Base-by-base conservation (phyloP, 2,113 vertebrate genomes). In the Rattus norvegicus region DNA sequence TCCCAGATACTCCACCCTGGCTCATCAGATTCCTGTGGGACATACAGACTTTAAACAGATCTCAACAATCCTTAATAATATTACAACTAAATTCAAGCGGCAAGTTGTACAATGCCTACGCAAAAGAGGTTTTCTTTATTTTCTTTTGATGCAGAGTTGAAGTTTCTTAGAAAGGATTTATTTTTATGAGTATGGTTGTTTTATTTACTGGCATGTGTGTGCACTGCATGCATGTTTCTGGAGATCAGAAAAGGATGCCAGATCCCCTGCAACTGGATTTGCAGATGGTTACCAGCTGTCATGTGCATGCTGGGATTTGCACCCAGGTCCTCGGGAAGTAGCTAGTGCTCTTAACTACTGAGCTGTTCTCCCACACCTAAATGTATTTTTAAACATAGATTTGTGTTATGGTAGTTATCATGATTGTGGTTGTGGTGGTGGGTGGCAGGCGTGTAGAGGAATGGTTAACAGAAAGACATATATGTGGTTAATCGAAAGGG, bases 31-130 rank as follows among this genome's bases (percentile, higher is more conserved):
- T 85, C 24, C 96, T 88, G 19, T 90, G 36, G 39, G 86, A 52
- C 39, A 20, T 92, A 76, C 43, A 95, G 75, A 83, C 69, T 93
- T 96, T 73, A 96, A 70, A 43, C 43, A 43, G 43, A 43, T 43
- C 43, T 43, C 43, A 43, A 2, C 43, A 93, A 86, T 93, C 77
- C 86, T 61, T 92, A 72, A n/a, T 96, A 77, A 77, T 84, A 90
- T 92, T 86, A 39, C 20, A 61, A 86, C 39, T 96, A 87, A 94
- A 90, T 96, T 93, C 33, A 93, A 90, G 94, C 87, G 94, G 93
- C 52, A 94, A 75, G 39, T 94, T 83, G 72, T 88, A 65, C 12
- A 92, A 22, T 95, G 52, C 10, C 77, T n/a, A 85, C 16, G 56
- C 88, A 90, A 92, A 91, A 8, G 86, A 75, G 7, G 12, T 84